These are phyloP conservation scores for Acanthurus leucopareius DNA, from an alignment of 2,797 vertebrate genomes.

Conservation along the genomic window DNA sequence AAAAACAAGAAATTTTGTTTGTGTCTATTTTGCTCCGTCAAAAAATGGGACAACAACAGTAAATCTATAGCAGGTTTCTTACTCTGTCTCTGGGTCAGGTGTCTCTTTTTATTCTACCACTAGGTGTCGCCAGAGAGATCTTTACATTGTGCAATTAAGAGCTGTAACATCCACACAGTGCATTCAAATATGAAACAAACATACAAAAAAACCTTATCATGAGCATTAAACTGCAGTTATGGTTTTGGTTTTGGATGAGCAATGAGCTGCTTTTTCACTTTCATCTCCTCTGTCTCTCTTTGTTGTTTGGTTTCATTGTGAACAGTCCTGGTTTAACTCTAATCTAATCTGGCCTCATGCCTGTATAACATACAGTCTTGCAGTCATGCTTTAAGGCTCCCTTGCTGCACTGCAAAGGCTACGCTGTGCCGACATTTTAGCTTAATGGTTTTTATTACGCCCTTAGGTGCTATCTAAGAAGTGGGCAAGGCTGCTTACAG, in stretches of 20 bases:
- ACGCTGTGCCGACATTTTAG: constrained; percentile 60
- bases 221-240: neutral
- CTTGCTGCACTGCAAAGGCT: constrained; percentile 47
- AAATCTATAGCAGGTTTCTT: too few species aligned
- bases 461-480: constrained; percentile 45
- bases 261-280: neutral
- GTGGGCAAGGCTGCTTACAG: constrained; percentile 45
- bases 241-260: neutral
- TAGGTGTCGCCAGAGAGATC: constrained; percentile 13
- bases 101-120: constrained; percentile 6
- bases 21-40: neutral
- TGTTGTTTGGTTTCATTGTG: constrained; percentile 36
- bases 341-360: constrained; percentile 37
- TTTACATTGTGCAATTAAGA: neutral
- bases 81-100: too few species aligned
- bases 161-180: neutral
- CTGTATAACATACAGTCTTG: constrained; percentile 39
- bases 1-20: neutral
- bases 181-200: neutral
- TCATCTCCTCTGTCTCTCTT: constrained; percentile 1
- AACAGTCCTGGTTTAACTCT: constrained; percentile 35
- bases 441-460: constrained; percentile 58
- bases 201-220: neutral
- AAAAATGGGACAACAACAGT: neutral
- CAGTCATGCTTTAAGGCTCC: constrained; percentile 53